Evolutionary conservation across 1,140 invertebrate species (phyloP).

Genomic region (Penaeus chinensis): DNA sequence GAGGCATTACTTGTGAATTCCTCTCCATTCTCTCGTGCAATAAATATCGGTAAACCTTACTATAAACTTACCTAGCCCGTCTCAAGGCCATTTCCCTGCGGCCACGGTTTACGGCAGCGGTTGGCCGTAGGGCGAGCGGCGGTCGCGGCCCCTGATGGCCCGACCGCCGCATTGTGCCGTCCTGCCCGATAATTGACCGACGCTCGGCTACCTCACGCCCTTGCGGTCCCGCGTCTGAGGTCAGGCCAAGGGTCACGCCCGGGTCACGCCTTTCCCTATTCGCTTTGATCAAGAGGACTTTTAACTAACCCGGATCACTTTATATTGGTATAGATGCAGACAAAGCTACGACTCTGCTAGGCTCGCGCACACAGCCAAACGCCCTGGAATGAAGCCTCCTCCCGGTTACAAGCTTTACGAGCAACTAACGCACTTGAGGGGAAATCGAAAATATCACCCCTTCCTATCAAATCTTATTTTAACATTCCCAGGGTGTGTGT

Average conservation of each 20-base stretch:
- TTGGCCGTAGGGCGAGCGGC: constrained; percentile 16
- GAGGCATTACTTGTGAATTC: constrained; percentile 46
- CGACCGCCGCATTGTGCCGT: constrained; percentile 30
- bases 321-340: too few relatives aligned
- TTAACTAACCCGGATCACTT: too few relatives aligned
- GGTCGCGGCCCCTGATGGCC: constrained; percentile 1
- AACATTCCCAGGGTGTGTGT: too few relatives aligned
- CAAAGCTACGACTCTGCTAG: too few relatives aligned
- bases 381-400: too few relatives aligned
- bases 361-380: too few relatives aligned
- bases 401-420: too few relatives aligned
- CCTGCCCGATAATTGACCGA: constrained; percentile 23
- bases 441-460: too few relatives aligned
- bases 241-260: too few relatives aligned
- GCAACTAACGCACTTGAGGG: too few relatives aligned
- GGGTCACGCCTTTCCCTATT: constrained; percentile 13
- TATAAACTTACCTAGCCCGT: constrained; percentile 45
- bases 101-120: constrained; percentile 21
- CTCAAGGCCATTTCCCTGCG: background rate
- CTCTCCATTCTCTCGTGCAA: constrained; percentile 41
- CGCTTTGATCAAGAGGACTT: background rate
- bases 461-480: too few relatives aligned
- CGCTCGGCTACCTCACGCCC: background rate
- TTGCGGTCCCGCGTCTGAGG: too few relatives aligned
- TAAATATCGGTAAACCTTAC: constrained; percentile 61